Percentiles rank a stretch among this genome's conserved stretches.
Conservation (phyloP, 1,140 invertebrate species). For the Colletes gigas region DNA sequence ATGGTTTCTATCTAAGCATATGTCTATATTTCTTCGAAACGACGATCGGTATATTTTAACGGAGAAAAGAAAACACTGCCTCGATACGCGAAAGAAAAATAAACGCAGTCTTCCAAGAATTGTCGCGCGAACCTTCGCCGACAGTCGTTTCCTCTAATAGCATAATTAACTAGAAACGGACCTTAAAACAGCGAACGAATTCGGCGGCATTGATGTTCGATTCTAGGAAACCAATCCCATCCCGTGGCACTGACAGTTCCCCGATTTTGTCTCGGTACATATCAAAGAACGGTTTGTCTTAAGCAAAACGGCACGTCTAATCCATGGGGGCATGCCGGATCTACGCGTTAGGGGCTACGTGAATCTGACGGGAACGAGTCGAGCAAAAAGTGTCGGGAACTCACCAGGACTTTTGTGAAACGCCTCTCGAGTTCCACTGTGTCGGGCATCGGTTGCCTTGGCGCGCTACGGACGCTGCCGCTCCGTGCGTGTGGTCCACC, state of each 20-base stretch:
- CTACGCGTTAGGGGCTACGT: neutral
- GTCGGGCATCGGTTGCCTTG: conserved; percentile 94
- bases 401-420: conserved; percentile 97
- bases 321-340: conserved; percentile 9
- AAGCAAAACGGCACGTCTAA: neutral
- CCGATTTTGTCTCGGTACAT: neutral
- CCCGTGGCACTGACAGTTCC: neutral
- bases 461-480: conserved; percentile 87
- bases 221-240: neutral
- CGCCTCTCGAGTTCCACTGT: conserved; percentile 92
- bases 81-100: conserved; percentile 1
- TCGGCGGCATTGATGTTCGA: neutral
- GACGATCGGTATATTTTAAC: conserved; percentile 22
- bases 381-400: conserved; percentile 69
- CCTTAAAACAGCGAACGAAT: neutral
- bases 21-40: no score
- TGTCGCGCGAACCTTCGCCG: no score
- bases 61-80: neutral
- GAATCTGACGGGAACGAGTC: neutral
- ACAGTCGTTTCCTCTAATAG: neutral
- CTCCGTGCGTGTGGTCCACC: conserved; percentile 83
- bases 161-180: neutral
- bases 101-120: neutral
- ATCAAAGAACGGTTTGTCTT: neutral
- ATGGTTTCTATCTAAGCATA: no score